phyloP scores from a whole-genome alignment of 1,140 invertebrate species.

The Sarcophaga bullata region DNA sequence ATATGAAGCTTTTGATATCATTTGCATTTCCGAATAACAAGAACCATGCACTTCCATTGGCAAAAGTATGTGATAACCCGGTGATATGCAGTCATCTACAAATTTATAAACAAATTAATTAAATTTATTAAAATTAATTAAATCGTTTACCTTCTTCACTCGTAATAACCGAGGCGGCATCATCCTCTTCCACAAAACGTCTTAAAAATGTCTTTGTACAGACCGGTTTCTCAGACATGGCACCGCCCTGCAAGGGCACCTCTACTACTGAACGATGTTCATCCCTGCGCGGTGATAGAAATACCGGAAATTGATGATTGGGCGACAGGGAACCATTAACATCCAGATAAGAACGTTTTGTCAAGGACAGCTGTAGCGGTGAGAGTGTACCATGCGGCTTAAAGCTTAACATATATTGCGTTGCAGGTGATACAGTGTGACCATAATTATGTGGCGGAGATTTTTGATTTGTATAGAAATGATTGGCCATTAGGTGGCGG shows the following conservation, averaged over 20 bases:
- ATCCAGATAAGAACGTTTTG: conserved; percentile 56
- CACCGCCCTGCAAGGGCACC: conserved; percentile 57
- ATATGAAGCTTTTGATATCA: conserved; percentile 69
- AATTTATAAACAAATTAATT: conserved; percentile 3
- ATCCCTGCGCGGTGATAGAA: conserved; percentile 56
- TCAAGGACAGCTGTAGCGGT: conserved; percentile 59
- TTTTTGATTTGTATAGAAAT: conserved; percentile 51
- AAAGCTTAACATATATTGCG: conserved; percentile 62
- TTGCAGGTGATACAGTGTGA: conserved; percentile 53
- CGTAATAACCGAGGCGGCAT: conserved; percentile 64
- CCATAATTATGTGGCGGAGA: conserved; percentile 52
- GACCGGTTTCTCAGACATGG: conserved; percentile 57
- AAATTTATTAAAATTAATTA: too few species aligned
- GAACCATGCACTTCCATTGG: conserved; percentile 80
- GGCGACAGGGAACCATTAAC: conserved; percentile 61
- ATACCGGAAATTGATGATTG: conserved; percentile 52
- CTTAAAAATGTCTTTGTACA: conserved; percentile 62
- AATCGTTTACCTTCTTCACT: conserved; percentile 61
- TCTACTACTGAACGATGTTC: conserved; percentile 61
- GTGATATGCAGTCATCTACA: conserved; percentile 64
- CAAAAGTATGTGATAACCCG: conserved; percentile 67
- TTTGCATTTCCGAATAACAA: conserved; percentile 77
- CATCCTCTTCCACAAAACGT: conserved; percentile 64
- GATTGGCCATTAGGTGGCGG: conserved; percentile 49
- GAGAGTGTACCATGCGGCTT: conserved; percentile 60